Conservation (phyloP, 2,797 vertebrate genomes). For the Nyctalus aviator region DNA sequence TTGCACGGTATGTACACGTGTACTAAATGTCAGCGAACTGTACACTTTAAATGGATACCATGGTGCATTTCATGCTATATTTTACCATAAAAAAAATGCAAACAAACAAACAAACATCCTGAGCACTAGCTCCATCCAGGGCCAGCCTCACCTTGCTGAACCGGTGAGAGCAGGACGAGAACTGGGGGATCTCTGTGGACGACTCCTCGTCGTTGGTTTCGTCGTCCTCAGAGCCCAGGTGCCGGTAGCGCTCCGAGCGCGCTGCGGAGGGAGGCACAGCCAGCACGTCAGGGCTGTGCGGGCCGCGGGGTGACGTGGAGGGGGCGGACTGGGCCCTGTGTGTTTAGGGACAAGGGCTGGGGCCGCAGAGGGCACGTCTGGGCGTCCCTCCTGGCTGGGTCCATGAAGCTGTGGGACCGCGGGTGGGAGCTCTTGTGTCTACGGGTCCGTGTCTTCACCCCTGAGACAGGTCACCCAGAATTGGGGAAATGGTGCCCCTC, state of each 20-base stretch:
- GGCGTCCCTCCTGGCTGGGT: neutral
- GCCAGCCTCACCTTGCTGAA: constrained; percentile 95
- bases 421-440: neutral
- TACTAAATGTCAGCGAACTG: neutral
- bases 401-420: neutral
- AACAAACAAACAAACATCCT: neutral
- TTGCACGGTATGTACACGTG: neutral
- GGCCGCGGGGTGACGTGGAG: neutral
- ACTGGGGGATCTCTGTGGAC: constrained; percentile 95
- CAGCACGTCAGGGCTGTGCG: neutral
- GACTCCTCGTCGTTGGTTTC: constrained; percentile 97
- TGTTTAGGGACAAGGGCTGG: neutral
- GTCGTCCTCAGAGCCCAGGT: constrained; percentile 95
- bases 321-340: neutral
- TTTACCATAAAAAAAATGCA: neutral
- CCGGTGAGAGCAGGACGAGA: constrained; percentile 98
- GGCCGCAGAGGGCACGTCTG: neutral
- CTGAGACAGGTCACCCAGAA: neutral
- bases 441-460: neutral
- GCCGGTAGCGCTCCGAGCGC: constrained; percentile 96
- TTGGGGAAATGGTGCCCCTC: neutral
- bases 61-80: neutral
- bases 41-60: neutral
- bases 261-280: constrained; percentile 85
- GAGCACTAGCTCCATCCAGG: rapidly evolving